A percentile compares a stretch with the other conserved stretches of the same genome.
These are phyloP conservation scores for Nephrotoma guestfalica DNA, from an alignment of 2,888 invertebrate genomes.

Conservation along the genomic window DNA sequence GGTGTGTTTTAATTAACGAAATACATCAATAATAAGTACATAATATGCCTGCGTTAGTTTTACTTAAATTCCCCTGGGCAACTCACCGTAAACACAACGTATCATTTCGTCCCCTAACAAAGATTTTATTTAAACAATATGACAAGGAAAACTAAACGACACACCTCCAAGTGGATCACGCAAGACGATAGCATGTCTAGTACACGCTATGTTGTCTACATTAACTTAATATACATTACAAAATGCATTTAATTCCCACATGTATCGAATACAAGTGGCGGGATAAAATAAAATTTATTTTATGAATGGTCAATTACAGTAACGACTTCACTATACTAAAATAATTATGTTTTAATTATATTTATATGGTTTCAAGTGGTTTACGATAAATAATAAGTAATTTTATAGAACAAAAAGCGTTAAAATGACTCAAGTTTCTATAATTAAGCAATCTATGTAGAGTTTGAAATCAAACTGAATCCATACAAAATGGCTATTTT, in stretches of 20 bases:
- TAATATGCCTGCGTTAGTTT: no score
- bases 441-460: not conserved
- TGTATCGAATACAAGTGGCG: not conserved
- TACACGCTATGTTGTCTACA: not conserved
- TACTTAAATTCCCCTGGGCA: no score
- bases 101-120: not conserved
- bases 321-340: not conserved
- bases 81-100: not conserved
- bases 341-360: not conserved
- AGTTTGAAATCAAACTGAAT: not conserved
- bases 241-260: not conserved
- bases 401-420: not conserved
- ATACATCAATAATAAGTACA: no score
- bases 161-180: not conserved
- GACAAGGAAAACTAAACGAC: not conserved
- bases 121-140: not conserved
- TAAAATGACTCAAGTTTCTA: not conserved
- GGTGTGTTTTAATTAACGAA: no score
- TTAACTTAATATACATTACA: not conserved
- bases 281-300: not conserved
- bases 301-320: not conserved
- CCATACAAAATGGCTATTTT: not conserved
- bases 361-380: not conserved
- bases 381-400: not conserved
- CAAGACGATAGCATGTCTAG: not conserved